A percentile compares a stretch with the other conserved stretches of the same genome.
phyloP scores from a whole-genome alignment of 1,140 invertebrate species.

The Periplaneta americana region DNA sequence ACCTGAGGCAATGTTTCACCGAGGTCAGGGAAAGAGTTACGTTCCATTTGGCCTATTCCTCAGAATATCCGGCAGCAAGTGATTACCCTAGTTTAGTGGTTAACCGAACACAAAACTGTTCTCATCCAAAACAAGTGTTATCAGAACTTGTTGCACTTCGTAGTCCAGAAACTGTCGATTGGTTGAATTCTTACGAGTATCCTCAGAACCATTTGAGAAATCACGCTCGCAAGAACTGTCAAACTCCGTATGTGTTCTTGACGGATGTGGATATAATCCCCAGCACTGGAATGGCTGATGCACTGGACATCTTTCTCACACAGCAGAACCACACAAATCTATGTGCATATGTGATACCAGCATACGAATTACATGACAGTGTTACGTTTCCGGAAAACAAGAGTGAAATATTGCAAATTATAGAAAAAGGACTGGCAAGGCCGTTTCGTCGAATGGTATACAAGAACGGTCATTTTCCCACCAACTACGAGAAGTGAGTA shows the following conservation, averaged over 20 bases:
- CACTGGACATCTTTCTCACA: neutral
- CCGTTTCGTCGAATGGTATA: conserved; percentile 47
- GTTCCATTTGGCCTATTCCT: conserved; percentile 66
- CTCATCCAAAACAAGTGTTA: neutral
- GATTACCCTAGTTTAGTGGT: neutral
- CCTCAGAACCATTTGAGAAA: conserved; percentile 31
- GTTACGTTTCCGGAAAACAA: conserved; percentile 36
- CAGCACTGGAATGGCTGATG: neutral
- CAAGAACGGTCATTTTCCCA: conserved; percentile 27
- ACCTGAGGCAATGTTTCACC: conserved; percentile 67
- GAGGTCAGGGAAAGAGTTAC: conserved; percentile 59
- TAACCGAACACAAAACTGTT: conserved; percentile 38
- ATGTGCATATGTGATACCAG: conserved; percentile 47
- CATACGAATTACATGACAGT: conserved; percentile 40
- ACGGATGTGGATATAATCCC: conserved; percentile 31
- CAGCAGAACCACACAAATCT: no score
- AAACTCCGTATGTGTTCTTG: conserved; percentile 25
- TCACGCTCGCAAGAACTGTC: conserved; percentile 25
- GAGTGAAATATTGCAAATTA: conserved; percentile 35
- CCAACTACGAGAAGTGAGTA: conserved; percentile 39
- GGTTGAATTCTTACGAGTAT: conserved; percentile 11
- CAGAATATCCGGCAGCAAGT: conserved; percentile 34
- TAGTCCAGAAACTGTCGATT: neutral
- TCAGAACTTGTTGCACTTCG: neutral
- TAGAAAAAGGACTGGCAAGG: conserved; percentile 32